Base-by-base conservation (phyloP, 2,888 invertebrate species). In the Liodrosophila aerea region DNA sequence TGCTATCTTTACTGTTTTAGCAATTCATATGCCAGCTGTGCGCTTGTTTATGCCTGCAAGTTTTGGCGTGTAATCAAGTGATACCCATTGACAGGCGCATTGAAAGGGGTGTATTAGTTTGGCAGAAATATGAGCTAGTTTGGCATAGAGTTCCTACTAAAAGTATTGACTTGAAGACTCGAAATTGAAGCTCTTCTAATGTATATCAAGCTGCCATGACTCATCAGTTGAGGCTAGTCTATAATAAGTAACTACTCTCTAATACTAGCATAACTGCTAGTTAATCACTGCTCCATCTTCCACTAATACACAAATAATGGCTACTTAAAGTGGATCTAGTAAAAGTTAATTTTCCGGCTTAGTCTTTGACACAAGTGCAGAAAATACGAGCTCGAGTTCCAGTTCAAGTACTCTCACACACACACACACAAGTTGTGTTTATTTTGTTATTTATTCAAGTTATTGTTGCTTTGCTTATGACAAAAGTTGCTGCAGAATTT, bases 21-120 rank as follows among this genome's bases (percentile, higher is more conserved):
- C 78, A 72, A 75, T 76, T 75, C 76, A 78, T 75, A 64, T 64
- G 69, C 66, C 78, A 78, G 75, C 78, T 73, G 71, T 70, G 65
- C 70, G 64, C 64, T 70, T 70, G 66, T 78, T 76, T 80, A 80
- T 80, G 71, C 70, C 63, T 47, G 64, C 60, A 63, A 73, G 44
- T 80, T 65, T 76, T 62, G 64, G 53, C 36, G 41, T 61, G 76
- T 73, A 69, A 75, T 76, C 73, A 78, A 70, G 50, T 64, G 36
- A 57, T 50, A 52, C 61, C 46, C 34, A 39, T 15, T 49, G 16
- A 34, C 18, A 33, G 13, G 4, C 12, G 11, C 2, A 16, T 7
- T 1, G 3, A 37, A 12, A 5, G 8, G 8, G 46, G 64, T 13
- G 33, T 61, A 36, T 61, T 39, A 27, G 5, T 13, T 33, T 22